Conservation (phyloP, 1,140 invertebrate genomes). For the Pachypeltis micranthus region DNA sequence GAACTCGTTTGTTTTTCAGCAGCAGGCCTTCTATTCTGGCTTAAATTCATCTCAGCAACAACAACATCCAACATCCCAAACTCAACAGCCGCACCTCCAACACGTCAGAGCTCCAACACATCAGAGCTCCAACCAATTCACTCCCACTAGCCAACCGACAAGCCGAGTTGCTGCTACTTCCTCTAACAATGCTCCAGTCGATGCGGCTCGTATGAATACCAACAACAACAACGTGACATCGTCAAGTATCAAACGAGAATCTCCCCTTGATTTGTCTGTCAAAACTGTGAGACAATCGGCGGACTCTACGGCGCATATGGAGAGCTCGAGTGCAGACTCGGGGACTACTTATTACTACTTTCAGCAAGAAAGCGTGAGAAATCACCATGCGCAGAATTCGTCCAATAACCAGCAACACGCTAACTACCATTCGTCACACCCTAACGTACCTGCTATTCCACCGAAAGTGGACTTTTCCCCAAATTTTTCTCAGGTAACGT, state of each 20-base stretch:
- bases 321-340: slow-evolving; percentile 8
- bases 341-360: slow-evolving; percentile 10
- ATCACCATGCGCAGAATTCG: not conserved
- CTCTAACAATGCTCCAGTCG: slow-evolving; percentile 11
- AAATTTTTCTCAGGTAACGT: slow-evolving; percentile 14
- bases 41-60: not conserved
- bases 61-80: not conserved
- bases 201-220: slow-evolving; percentile 2
- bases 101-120: slow-evolving; percentile 29
- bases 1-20: not conserved
- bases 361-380: slow-evolving; percentile 12
- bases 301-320: slow-evolving; percentile 62
- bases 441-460: not conserved
- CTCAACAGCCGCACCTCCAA: not conserved
- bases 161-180: not conserved
- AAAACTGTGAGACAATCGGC: slow-evolving; percentile 74
- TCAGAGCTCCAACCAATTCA: slow-evolving; percentile 23
- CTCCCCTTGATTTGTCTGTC: slow-evolving; percentile 69
- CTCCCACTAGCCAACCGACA: not conserved
- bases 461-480: slow-evolving; percentile 22
- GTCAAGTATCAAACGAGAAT: slow-evolving; percentile 42
- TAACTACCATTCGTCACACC: not conserved
- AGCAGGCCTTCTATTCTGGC: slow-evolving; percentile 4
- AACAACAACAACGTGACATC: slow-evolving; percentile 12
- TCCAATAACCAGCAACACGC: not conserved